Percentiles rank a stretch among this genome's conserved stretches.
Evolutionary conservation across 2,113 vertebrate genomes (phyloP).

Genomic region (Gavia stellata): DNA sequence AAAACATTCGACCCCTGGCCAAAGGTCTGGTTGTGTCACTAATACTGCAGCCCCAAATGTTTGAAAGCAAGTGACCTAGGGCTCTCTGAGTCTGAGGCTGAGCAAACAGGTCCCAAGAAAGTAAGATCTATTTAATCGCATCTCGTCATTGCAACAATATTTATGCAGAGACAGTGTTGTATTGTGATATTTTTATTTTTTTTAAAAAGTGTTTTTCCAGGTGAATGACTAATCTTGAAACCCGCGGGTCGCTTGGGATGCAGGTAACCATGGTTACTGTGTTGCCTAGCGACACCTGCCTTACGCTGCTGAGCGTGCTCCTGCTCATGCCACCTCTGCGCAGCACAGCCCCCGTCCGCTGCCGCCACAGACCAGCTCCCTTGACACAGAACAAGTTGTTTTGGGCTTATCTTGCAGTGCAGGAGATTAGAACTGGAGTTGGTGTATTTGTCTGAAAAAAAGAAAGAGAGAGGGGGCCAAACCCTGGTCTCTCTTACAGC

Average conservation of each 20-base stretch:
- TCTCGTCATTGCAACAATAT: background rate
- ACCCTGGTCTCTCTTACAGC: background rate
- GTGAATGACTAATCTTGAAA: background rate
- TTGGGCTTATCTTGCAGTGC: background rate
- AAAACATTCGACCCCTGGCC: background rate
- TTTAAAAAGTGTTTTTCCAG: background rate
- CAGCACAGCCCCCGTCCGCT: background rate
- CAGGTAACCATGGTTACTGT: constrained; percentile 9
- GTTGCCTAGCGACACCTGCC: constrained; percentile 2
- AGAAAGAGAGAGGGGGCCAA: background rate
- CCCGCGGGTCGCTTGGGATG: background rate
- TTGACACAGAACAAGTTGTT: background rate
- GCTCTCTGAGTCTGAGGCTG: background rate
- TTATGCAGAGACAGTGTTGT: background rate
- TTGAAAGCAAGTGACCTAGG: background rate
- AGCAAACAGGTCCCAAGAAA: background rate
- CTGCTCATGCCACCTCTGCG: background rate
- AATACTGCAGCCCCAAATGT: background rate
- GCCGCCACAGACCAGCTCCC: background rate
- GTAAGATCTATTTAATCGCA: background rate
- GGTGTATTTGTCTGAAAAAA: background rate
- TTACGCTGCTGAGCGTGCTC: background rate
- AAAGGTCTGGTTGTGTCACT: background rate
- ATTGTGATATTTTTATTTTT: background rate
- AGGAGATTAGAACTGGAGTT: background rate